Conservation (phyloP, 2,113 vertebrate species). For the Brachypodius melanocephalos region DNA sequence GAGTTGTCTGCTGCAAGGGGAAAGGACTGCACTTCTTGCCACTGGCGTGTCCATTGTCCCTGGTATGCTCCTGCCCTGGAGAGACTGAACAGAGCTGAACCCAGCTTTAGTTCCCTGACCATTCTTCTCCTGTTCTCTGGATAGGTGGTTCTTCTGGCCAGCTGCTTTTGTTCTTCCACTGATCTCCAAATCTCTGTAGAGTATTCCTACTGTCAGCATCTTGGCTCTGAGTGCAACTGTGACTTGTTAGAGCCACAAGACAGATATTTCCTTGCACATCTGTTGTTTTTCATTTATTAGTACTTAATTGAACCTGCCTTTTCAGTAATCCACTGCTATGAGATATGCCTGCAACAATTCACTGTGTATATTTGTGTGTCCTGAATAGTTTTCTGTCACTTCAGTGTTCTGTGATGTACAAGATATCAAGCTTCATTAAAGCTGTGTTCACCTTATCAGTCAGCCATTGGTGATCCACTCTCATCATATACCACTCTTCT, state of each 20-base stretch:
- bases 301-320: background rate
- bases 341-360: background rate
- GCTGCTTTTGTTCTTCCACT: background rate
- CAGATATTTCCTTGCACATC: background rate
- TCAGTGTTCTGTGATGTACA: background rate
- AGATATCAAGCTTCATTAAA: background rate
- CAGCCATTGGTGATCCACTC: background rate
- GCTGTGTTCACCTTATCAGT: background rate
- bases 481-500: background rate
- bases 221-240: background rate
- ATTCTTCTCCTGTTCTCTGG: accelerated
- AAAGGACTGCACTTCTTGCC: background rate
- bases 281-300: background rate
- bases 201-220: background rate
- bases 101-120: background rate
- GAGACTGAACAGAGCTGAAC: background rate
- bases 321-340: background rate
- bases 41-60: background rate
- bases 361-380: background rate
- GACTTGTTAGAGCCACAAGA: background rate
- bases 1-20: background rate
- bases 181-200: background rate
- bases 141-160: background rate
- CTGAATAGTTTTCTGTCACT: background rate
- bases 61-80: background rate